Base-by-base conservation (phyloP, 1,140 invertebrate species). In the Ridgeia piscesae region DNA sequence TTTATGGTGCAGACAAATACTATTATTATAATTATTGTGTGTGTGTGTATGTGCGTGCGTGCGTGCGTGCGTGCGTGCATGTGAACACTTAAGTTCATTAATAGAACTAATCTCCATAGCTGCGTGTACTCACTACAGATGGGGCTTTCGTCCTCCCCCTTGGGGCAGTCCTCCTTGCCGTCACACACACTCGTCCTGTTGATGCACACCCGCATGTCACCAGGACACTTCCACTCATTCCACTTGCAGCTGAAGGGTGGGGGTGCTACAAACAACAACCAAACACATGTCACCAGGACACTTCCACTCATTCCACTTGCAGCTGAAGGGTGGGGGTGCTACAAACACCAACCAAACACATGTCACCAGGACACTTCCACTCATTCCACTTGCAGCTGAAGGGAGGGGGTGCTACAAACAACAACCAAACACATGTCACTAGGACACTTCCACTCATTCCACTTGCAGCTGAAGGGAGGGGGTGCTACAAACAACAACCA, bases 141-240 rank as follows among this genome's bases (percentile, higher is more conserved):
- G n/a, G 94, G 93, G 89, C 94, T 35, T 96, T 99, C 99, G 95
- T 99, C 99, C 31, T 98, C 97, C 33, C 97, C 97, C 95, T 99
- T 98, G 77, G 97, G 97, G 94, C 99, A 99, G 95, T 99, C 98
- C 34, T 97, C 96, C 93, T 98, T 98, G 0, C 97, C 98, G 95
- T 99, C 98, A 95, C 99, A 99, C 0, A 99, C 97, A 95, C 98
- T 97, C 0, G 97, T 97, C 93, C 98, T 97, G 14, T 98, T 97
- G 92, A 99, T 99, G 94, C 99, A 99, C n/a, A 94, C 93, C 27
- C 93, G 92, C 17, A 91, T 93, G 88, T 93, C 97, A 4, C 97
- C 97, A 0, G 98, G 98, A 96, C 98, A 99, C 93, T 97, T 96
- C 98, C 98, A 99, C 94, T 98, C 97, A 2, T 97, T 97, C 0